Base-by-base conservation (phyloP, 64 coral and sea anemone genomes). In the Stichodactyla helianthus region DNA sequence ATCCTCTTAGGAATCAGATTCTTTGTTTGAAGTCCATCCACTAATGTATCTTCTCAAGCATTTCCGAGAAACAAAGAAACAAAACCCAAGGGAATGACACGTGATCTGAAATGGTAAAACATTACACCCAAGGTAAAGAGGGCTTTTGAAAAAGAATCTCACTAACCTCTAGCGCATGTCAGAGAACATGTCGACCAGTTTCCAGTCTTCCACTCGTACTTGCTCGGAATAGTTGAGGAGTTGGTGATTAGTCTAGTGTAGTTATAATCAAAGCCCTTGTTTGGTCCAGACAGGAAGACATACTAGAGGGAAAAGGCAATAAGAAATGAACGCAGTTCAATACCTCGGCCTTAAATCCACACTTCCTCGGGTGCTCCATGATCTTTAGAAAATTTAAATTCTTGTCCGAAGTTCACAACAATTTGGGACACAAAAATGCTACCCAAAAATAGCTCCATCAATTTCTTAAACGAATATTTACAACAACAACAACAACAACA, bases 101-200 rank as follows among this genome's bases (percentile, higher is more conserved):
- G 16, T 62, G 59, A 59, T 59, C 56, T 12, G 56, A 59, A 59
- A 59, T 59, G 15, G 0, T 0, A 59, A 59, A 59, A 16, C 9
- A 59, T 12, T 16, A 1, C 9, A 4, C 56, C 15, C 35, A 44
- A 59, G 1, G 56, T 12, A 4, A 59, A 13, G 19, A 70, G 20
- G 7, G 0, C 44, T n/a, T 6, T 54, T 50, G 0, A 84, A 35
- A 22, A 26, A 7, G 17, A 20, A 7, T 10, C 6, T 51, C 7
- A 18, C 57, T 67, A n/a, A 89, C 88, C 88, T 89, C 79, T 68
- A 55, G 88, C 88, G 54, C 88, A 89, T 22, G 82, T 67, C 56
- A 83, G 60, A 53, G 88, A 83, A 27, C 88, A 89, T 12, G 10
- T 27, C 11, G 50, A 79, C 88, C 88, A 89, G 61, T 51, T 28